These are phyloP conservation scores for Cheilosia pagana DNA, from an alignment of 2,888 invertebrate species.

Conservation along the genomic window DNA sequence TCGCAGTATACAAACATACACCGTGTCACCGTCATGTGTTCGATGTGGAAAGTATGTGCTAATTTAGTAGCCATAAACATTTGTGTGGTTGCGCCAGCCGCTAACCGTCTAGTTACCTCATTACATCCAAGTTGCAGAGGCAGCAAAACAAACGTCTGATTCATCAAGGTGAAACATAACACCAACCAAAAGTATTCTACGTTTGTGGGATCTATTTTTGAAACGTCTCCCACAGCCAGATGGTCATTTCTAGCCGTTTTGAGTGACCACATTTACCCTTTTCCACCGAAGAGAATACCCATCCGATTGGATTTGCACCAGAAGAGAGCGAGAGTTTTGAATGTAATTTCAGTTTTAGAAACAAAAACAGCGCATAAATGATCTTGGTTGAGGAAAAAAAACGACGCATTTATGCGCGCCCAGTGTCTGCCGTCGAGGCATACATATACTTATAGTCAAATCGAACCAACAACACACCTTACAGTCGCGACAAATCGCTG, in stretches of 20 bases:
- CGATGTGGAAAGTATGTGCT: conserved; percentile 33
- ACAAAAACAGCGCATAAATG: neutral
- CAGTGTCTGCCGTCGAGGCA: conserved; percentile 40
- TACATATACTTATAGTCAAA: conserved; percentile 34
- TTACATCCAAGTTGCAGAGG: conserved; percentile 24
- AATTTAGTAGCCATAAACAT: conserved; percentile 52
- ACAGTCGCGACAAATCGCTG: conserved; percentile 73
- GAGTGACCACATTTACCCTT: conserved; percentile 50
- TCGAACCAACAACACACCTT: conserved; percentile 68
- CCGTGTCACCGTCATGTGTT: neutral
- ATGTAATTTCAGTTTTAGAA: neutral
- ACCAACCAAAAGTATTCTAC: conserved; percentile 40
- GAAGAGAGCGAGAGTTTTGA: conserved; percentile 47
- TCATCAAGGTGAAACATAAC: conserved; percentile 64
- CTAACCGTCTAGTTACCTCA: conserved; percentile 47
- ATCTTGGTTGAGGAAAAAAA: conserved; percentile 17
- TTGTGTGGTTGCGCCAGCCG: conserved; percentile 55
- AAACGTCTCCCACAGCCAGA: conserved; percentile 27
- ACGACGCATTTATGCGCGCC: conserved; percentile 49
- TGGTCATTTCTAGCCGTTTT: conserved; percentile 29
- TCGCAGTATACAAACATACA: neutral
- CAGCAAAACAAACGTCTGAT: conserved; percentile 7
- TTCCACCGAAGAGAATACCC: conserved; percentile 14
- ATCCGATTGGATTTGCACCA: conserved; percentile 35
- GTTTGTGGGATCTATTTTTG: conserved; percentile 50